Conservation (phyloP, 2,888 invertebrate genomes). For the Lissocephala sabroskyi region DNA sequence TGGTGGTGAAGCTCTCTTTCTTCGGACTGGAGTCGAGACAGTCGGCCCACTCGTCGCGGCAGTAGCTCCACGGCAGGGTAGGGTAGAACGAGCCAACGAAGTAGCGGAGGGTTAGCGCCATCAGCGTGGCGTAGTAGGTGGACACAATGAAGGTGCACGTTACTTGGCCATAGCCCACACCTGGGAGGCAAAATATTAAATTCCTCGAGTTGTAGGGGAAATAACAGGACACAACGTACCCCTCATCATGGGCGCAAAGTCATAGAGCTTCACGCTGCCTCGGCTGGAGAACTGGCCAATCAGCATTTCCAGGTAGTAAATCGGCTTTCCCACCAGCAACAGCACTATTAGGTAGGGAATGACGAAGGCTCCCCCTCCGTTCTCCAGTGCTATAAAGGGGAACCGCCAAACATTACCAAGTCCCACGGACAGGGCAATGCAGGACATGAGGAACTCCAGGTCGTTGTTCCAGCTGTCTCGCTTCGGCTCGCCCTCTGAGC, state of each 20-base stretch:
- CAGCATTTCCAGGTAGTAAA: slow-evolving; percentile 82
- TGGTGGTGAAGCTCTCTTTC: slow-evolving; percentile 15
- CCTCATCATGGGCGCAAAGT: slow-evolving; percentile 79
- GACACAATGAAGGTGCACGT: slow-evolving; percentile 75
- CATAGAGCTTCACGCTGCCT: slow-evolving; percentile 79
- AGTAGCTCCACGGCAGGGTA: slow-evolving; percentile 78
- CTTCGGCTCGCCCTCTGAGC: slow-evolving; percentile 19
- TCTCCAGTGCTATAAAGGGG: slow-evolving; percentile 78
- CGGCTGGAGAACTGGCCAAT: slow-evolving; percentile 82
- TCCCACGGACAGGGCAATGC: slow-evolving; percentile 76
- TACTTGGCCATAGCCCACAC: slow-evolving; percentile 76
- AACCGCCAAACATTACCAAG: slow-evolving; percentile 81
- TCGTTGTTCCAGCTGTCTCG: slow-evolving; percentile 76
- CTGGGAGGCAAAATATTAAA: too few relatives aligned
- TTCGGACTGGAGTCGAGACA: slow-evolving; percentile 63
- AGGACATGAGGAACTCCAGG: slow-evolving; percentile 78
- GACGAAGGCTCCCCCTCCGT: slow-evolving; percentile 80
- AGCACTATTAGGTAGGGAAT: slow-evolving; percentile 79
- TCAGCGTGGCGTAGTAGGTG: slow-evolving; percentile 79
- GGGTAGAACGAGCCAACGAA: slow-evolving; percentile 77
- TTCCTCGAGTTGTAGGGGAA: not conserved
- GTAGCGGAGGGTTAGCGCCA: slow-evolving; percentile 79
- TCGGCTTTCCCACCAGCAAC: slow-evolving; percentile 78
- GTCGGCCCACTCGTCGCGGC: slow-evolving; percentile 74
- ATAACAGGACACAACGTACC: slow-evolving; percentile 72